A percentile compares a stretch with the other conserved stretches of the same genome.
These are phyloP conservation scores for Adelges cooleyi DNA, from an alignment of 1,140 invertebrate species.

Conservation along the genomic window DNA sequence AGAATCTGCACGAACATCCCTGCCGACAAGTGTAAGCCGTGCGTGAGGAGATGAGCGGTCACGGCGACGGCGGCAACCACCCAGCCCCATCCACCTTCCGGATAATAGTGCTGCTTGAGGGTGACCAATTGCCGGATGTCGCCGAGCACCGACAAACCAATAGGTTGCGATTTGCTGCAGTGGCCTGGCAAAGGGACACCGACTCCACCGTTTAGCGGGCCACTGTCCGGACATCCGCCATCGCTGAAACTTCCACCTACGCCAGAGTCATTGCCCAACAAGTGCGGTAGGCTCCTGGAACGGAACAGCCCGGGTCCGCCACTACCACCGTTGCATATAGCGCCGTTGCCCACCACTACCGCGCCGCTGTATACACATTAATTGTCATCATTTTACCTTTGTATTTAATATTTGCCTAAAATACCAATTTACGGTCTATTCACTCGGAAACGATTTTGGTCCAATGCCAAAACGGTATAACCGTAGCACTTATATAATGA, in stretches of 20 bases:
- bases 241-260: slow-evolving; percentile 39
- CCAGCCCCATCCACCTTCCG: slow-evolving; percentile 66
- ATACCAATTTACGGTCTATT: too few species aligned
- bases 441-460: too few species aligned
- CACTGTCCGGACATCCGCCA: slow-evolving; percentile 30
- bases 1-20: slow-evolving; percentile 47
- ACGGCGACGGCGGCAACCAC: slow-evolving; percentile 49
- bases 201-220: background rate
- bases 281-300: slow-evolving; percentile 41
- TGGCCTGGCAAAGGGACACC: slow-evolving; percentile 32
- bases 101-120: slow-evolving; percentile 58
- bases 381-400: too few species aligned
- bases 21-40: slow-evolving; percentile 49
- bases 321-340: slow-evolving; percentile 31
- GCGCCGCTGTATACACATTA: background rate
- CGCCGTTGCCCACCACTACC: slow-evolving; percentile 36
- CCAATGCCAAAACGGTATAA: too few species aligned
- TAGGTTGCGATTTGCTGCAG: slow-evolving; percentile 34
- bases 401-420: too few species aligned
- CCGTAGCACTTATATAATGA: too few species aligned
- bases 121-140: slow-evolving; percentile 48
- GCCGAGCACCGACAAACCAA: slow-evolving; percentile 31
- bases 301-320: slow-evolving; percentile 37
- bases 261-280: slow-evolving; percentile 38
- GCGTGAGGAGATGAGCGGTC: slow-evolving; percentile 48